Conservation (phyloP, 2,888 invertebrate species). For the Drosophila lacicola region DNA sequence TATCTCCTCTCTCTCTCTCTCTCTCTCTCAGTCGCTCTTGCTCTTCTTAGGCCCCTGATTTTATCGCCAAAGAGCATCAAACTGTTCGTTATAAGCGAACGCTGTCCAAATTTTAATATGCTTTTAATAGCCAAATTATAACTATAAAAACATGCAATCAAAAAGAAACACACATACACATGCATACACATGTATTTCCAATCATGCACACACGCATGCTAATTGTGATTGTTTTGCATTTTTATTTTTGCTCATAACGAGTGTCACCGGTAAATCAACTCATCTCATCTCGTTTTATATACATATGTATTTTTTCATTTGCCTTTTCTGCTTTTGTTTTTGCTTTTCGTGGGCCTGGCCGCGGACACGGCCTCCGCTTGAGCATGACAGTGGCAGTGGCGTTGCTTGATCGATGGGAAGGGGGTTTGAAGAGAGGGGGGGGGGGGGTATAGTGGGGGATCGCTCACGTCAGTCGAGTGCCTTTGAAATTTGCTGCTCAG, state of each 20-base stretch:
- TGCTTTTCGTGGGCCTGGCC: conserved; percentile 7
- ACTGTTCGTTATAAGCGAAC: neutral
- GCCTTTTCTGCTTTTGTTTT: neutral
- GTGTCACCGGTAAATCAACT: conserved; percentile 25
- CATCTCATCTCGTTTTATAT: neutral
- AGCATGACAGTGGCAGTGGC: conserved; percentile 15
- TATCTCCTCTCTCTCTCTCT: no score
- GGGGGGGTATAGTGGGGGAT: neutral
- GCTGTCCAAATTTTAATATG: conserved; percentile 21
- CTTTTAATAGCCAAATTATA: conserved; percentile 43
- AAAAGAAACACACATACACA: neutral
- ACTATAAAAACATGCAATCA: conserved; percentile 1
- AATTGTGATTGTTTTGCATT: conserved; percentile 45
- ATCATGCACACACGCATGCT: conserved; percentile 6
- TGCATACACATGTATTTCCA: neutral
- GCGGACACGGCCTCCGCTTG: neutral
- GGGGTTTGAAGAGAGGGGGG: neutral
- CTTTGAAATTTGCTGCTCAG: conserved; percentile 2
- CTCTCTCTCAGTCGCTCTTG: neutral
- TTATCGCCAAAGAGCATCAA: conserved; percentile 4
- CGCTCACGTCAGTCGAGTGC: neutral
- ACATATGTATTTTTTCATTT: neutral
- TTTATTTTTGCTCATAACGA: conserved; percentile 14
- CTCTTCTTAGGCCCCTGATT: neutral
- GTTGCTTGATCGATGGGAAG: neutral